Evolutionary conservation across 2,888 invertebrate genomes (phyloP), one percentile per base, ranked within the genome.

Genomic region (Pandemis cinnamomeana): DNA sequence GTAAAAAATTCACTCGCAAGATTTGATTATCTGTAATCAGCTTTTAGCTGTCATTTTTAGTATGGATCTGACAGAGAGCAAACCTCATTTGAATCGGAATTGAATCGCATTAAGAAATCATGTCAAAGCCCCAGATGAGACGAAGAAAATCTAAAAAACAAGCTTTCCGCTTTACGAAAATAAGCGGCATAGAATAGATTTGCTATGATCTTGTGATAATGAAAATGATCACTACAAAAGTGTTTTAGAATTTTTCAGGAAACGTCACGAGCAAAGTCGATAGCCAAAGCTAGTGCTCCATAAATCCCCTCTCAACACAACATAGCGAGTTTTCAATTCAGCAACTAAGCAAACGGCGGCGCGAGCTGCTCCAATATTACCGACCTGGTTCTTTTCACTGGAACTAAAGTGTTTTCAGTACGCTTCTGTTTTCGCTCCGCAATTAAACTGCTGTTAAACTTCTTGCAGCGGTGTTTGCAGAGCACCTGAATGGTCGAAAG

Each of bases 391-490:
- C 92, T 93, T 91, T 93, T 91, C 88, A 90, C 82, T 80, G 84
- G 83, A 91, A 89, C 89, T 89, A 89, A 92, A 93, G 86, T 88
- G 91, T 91, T 90, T 91, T 89, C 91, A 87, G 87, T 86, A 88
- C 91, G 90, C 89, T 91, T 90, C 91, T 92, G 92, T 93, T 91
- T 92, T 92, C 89, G 88, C 87, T 87, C 86, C 87, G 91, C 92
- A 93, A 93, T 94, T 92, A 93, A 93, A 93, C 92, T 91, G 91
- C 91, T 92, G 93, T 92, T 92, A 92, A 94, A 94, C 86, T 94
- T 93, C 92, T 92, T 92, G 92, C 92, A 90, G 90, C 87, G 83
- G 86, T 93, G 90, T 93, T 93, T 93, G 92, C 89, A 82, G 88
- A 91, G 91, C 90, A 93, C 93, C 93, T 93, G 92, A 91, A 89